These are phyloP conservation scores for Triplophysa rosa DNA, from an alignment of 2,113 vertebrate species.

Conservation along the genomic window DNA sequence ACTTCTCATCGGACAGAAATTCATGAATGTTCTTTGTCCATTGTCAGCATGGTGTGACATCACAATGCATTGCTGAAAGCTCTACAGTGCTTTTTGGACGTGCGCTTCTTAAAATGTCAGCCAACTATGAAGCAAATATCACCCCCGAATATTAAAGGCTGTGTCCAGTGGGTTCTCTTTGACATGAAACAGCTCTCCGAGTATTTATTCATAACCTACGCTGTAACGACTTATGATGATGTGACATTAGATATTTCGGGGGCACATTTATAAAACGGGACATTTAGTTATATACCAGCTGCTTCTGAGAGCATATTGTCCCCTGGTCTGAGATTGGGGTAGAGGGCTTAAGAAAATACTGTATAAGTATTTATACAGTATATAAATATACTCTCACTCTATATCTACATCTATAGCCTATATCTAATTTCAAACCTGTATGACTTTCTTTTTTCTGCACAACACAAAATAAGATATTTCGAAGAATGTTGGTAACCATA, in stretches of 20 bases:
- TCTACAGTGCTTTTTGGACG: conserved; percentile 7
- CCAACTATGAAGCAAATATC: conserved; percentile 21
- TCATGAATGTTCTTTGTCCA: conserved; percentile 18
- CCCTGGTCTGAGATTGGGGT: conserved; percentile 47
- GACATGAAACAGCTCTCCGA: conserved; percentile 21
- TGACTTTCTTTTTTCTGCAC: too few relatives aligned
- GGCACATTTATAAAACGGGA: conserved; percentile 45
- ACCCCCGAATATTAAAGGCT: neutral
- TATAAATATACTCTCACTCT: too few relatives aligned
- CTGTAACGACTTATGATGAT: neutral
- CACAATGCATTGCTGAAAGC: neutral
- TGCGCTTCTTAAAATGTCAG: neutral
- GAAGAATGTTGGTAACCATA: too few relatives aligned
- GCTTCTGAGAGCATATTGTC: conserved; percentile 52
- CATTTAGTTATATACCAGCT: conserved; percentile 52
- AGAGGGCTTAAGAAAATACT: conserved; percentile 44
- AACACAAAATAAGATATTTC: too few relatives aligned
- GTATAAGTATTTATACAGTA: too few relatives aligned
- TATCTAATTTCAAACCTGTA: too few relatives aligned
- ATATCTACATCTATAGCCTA: conserved; percentile 21
- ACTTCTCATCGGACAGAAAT: conserved; percentile 8
- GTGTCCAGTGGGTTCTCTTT: neutral
- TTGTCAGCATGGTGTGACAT: conserved; percentile 14
- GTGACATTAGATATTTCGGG: conserved; percentile 24
- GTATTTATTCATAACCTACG: neutral